Base-by-base conservation (phyloP, 2,888 invertebrate genomes). In the Dyspetes luteomarginatus region DNA sequence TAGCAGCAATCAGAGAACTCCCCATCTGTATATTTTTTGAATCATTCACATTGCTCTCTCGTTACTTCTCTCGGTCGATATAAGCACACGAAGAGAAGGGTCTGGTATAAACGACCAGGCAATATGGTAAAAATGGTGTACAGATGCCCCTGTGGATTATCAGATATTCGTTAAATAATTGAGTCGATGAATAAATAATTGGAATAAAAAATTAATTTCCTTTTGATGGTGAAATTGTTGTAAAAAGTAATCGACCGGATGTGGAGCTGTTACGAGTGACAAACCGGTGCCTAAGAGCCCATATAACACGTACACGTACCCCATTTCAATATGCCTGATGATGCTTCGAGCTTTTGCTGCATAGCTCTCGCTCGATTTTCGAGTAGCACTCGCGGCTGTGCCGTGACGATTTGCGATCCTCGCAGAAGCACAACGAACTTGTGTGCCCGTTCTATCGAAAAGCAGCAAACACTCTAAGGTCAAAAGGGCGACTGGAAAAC, bases 401-500 rank as follows among this genome's bases (percentile, higher is more conserved):
- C 24, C 48, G 22, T 50, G 17, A 36, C 71, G 60, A 36, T 36
- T 36, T 36, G 36, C 12, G 36, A 36, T 7, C 36, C 41, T 12
- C 58, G 26, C 56, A n/a, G 24, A 45, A 30, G 62, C 52, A 52
- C 45, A 64, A 64, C 45, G 64, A 64, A 36, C 28, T 55, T 56
- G 64, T 64, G 15, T 56, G 69, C 52, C 45, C 69, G 19, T 26
- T 43, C 28, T 9, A 45, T 26, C 43, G 17, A 30, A 45, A 73
- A 56, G 50, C 19, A 41, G 43, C 36, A 65, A 28, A 48, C 28
- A 45, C 48, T 36, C 60, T 30, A 26, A 22, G 28, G 19, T 12
- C 56, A 28, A 45, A 62, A 28, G 12, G 36, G 67, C 30, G 36
- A 64, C 69, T 48, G 9, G 41, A 69, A 69, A 69, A 71, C 62